A percentile compares a stretch with the other conserved stretches of the same genome.
Evolutionary conservation across 2,888 invertebrate genomes (phyloP).

Genomic region (Schizotus pectinicornis): DNA sequence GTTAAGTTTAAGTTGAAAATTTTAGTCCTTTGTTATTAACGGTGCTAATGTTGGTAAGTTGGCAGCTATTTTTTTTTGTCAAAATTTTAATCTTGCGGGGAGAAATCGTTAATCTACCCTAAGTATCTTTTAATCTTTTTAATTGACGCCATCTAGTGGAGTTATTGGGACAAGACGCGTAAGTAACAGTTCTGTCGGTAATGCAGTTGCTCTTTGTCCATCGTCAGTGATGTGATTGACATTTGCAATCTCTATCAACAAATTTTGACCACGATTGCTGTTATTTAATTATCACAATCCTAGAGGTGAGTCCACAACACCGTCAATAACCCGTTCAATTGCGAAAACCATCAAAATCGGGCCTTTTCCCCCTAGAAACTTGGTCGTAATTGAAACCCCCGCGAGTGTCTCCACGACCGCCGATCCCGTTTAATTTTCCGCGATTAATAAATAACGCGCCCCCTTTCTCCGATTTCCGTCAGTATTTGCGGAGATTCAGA

Average conservation of each 20-base stretch:
- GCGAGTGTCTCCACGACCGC: not conserved
- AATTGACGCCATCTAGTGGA: not conserved
- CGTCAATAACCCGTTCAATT: too few species aligned
- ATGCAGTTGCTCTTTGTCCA: conserved; percentile 19
- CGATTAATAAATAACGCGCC: not conserved
- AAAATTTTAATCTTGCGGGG: too few species aligned
- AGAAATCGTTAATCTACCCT: too few species aligned
- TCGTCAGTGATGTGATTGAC: conserved; percentile 29
- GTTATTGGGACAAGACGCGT: not conserved
- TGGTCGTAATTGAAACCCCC: not conserved
- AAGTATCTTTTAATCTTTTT: too few species aligned
- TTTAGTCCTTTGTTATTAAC: too few species aligned
- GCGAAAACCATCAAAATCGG: too few species aligned
- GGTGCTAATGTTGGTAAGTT: too few species aligned
- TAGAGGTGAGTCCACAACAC: conserved; percentile 6
- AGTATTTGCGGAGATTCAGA: not conserved
- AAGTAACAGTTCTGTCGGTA: conserved; percentile 11
- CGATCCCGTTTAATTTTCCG: not conserved
- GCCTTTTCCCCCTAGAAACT: too few species aligned
- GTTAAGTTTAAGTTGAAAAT: too few species aligned
- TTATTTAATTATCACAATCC: conserved; percentile 24
- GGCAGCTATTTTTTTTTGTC: too few species aligned
- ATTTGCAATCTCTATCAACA: conserved; percentile 28
- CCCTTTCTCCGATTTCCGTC: not conserved
- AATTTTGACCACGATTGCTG: conserved; percentile 22